Evolutionary conservation across 2,888 invertebrate species (phyloP), one percentile per base, ranked within the genome.

Genomic region (Chymomyza fuscimana): DNA sequence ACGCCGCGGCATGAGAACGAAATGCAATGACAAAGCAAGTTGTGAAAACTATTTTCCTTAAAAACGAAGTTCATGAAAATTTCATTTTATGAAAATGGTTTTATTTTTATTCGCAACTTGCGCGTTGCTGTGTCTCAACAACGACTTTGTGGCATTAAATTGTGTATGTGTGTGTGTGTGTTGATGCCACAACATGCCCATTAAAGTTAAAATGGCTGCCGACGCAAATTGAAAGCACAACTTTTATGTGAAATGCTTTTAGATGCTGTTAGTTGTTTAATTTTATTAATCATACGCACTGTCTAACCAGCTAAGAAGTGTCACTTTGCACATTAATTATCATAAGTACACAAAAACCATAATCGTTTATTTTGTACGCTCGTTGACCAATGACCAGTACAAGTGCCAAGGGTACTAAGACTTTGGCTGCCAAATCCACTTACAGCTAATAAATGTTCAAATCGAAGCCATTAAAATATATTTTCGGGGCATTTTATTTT

Each of bases 381-480:
- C 58, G 25, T 9, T 58, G 22, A 15, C 58, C 58, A 29, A 58
- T 29, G 29, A 58, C 25, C 25, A 25, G 2, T 2, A 9, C 6
- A 16, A 62, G 19, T 22, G 56, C 40, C 54, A 16, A 7, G 15
- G 51, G 51, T 32, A 54, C 22, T 7, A 58, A 19, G 22, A 12
- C 56, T 52, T 61, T n/a, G 62, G 56, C 67, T 60, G 66, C 51
- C 54, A 46, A 52, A 63, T 65, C 60, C 69, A 69, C 63, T 65
- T 61, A 25, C 62, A 63, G 74, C 60, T 68, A 72, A 76, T 72
- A 69, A 75, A 59, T 63, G 40, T 51, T 63, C 12, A 72, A 75
- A 72, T 77, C 76, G 77, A 80, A 79, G 73, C 82, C 73, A 80
- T 78, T 80, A 79, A 72, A 81, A 70, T 80, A 77, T 82, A 81